Base-by-base conservation (phyloP, 2,888 invertebrate genomes). In the Pteria penguin region DNA sequence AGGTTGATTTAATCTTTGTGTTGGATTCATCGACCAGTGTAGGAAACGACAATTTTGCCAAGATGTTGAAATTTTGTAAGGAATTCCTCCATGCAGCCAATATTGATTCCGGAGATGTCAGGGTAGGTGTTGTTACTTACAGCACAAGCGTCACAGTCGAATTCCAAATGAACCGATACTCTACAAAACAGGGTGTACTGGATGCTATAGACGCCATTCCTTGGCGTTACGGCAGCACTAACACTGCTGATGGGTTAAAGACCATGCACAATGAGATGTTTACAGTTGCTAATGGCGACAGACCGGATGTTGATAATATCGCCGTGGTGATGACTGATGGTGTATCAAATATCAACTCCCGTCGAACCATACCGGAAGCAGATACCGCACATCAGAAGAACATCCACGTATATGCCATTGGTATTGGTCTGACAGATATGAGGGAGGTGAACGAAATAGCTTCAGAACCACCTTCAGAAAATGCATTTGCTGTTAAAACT, bases 241-340 rank as follows among this genome's bases (percentile, higher is more conserved):
- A 90, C 78, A 88, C 88, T 11, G 87, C 86, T 11, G 83, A 82
- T 36, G 88, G 85, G 4, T 77, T 89, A 0, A 74, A 82, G 8
- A 71, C 76, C 22, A 75, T 86, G 80, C 79, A 87, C 1, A 66
- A 63, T 4, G 71, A 78, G 26, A 85, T 87, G 82, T 89, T 86
- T 79, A 82, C 77, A 0, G 63, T 70, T 1, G 68, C 45, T 32
- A 73, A 83, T 27, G 89, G 90, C 27, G 89, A 90, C 75, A 61
- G 88, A 31, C 76, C 78, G 1, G 79, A 73, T 54, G 82, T 84
- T 1, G 82, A 79, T 5, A 89, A 89, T 57, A 67, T 86, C 32
- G 86, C 79, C 18, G 73, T 90, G 5, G 33, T 90, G 11, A 75
- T 90, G 33, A 89, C 88, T 24, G 89, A 88, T 65, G 86, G 87